Conservation (phyloP, 2,797 vertebrate genomes). For the Pseudomugil tenellus region DNA sequence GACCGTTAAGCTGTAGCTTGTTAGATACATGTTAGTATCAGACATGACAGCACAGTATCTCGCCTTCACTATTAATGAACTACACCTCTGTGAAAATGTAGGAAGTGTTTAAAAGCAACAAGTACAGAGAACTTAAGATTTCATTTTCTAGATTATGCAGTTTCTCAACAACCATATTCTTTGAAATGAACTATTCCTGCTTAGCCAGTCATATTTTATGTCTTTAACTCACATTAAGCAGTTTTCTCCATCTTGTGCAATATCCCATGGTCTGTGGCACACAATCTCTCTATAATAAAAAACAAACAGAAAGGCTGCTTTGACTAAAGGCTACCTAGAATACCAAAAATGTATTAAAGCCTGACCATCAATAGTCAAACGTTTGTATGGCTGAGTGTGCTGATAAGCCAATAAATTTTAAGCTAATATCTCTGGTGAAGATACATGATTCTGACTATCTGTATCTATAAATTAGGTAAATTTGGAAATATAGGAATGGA, state of each 20-base stretch:
- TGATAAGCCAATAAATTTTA: conserved; percentile 43
- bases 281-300: conserved; percentile 51
- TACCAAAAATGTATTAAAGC: conserved; percentile 46
- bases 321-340: conserved; percentile 58
- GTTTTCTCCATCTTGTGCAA: conserved; percentile 52
- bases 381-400: conserved; percentile 59
- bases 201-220: conserved; percentile 38
- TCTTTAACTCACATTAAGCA: conserved; percentile 52
- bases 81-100: conserved; percentile 75
- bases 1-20: conserved; percentile 70
- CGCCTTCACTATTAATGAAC: conserved; percentile 71
- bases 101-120: conserved; percentile 73
- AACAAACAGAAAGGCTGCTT: conserved; percentile 63
- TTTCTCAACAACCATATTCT: conserved; percentile 70
- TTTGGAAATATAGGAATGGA: conserved; percentile 43
- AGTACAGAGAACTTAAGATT: conserved; percentile 66
- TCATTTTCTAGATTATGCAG: conserved; percentile 64
- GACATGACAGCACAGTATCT: conserved; percentile 76
- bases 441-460: conserved; percentile 48
- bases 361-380: conserved; percentile 48
- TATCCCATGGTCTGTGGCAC: conserved; percentile 59
- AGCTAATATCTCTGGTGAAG: conserved; percentile 43
- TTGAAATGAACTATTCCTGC: conserved; percentile 60
- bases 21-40: conserved; percentile 77
- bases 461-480: conserved; percentile 33